A percentile compares a stretch with the other conserved stretches of the same genome.
Evolutionary conservation across 2,113 vertebrate species (phyloP).

Genomic region (Rhagologus leucostigma): DNA sequence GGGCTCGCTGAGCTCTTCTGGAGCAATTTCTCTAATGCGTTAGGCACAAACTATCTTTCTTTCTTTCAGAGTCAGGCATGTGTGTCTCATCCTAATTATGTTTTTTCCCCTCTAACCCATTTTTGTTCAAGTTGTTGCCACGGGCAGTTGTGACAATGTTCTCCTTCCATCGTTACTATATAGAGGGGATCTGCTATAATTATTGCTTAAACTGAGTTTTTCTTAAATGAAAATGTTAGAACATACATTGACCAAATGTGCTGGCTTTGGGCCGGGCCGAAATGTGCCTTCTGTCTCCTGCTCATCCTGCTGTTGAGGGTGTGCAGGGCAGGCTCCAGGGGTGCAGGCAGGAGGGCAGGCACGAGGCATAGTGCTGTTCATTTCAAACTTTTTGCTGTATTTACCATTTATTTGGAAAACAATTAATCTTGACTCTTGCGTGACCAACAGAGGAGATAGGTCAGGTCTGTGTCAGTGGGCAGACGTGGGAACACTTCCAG

Average conservation of each 20-base stretch:
- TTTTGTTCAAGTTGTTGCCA: slow-evolving; percentile 20
- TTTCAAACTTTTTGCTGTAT: neutral
- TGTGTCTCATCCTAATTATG: neutral
- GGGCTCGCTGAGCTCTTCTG: neutral
- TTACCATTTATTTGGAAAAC: neutral
- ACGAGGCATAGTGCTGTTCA: accelerated
- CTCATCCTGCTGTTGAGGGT: accelerated
- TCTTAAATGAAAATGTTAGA: neutral
- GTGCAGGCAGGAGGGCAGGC: neutral
- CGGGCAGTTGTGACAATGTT: neutral
- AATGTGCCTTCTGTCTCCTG: neutral
- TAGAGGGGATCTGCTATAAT: neutral
- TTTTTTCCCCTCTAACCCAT: neutral
- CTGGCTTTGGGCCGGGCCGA: neutral
- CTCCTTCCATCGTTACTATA: neutral
- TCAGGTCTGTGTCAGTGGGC: neutral
- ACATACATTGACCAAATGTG: neutral
- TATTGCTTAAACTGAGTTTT: neutral
- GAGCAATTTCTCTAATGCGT: neutral
- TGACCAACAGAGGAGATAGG: neutral
- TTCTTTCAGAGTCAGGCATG: neutral
- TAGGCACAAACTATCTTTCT: neutral
- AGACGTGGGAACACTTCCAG: neutral
- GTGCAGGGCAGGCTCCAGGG: neutral
- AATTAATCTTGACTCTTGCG: accelerated